phyloP scores from a whole-genome alignment of 2,888 invertebrate species.

The Pterobdella sp. region DNA sequence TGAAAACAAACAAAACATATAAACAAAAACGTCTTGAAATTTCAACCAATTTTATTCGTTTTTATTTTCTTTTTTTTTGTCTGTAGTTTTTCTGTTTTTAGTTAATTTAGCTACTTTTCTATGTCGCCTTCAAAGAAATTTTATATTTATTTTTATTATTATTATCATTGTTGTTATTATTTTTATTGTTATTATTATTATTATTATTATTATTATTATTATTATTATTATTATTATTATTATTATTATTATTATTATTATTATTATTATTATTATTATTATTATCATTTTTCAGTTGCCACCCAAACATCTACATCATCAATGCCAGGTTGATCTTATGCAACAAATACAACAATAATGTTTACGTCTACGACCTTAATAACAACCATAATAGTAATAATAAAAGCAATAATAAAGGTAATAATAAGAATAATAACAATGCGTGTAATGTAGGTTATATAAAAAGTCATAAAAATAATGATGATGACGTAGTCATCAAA shows the following conservation, averaged over 20 bases:
- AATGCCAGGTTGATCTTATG: too few species aligned
- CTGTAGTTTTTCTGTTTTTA: neutral
- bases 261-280: neutral
- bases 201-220: neutral
- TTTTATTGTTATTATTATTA: neutral
- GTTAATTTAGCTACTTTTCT: neutral
- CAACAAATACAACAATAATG: too few species aligned
- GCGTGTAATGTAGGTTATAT: too few species aligned
- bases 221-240: neutral
- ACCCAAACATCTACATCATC: neutral
- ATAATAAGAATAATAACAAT: neutral
- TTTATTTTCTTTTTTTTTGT: neutral
- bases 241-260: slow-evolving; percentile 2
- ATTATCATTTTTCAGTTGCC: neutral
- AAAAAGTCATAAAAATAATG: too few species aligned
- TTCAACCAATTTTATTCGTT: neutral
- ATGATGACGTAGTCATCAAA: too few species aligned
- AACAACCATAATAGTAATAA: too few species aligned
- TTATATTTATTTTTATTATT: neutral
- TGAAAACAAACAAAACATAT: too few species aligned
- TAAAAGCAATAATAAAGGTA: neutral
- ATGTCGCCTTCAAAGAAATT: neutral
- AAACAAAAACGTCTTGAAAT: too few species aligned
- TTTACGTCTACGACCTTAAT: too few species aligned
- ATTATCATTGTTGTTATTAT: neutral